Evolutionary conservation across 2,797 vertebrate species (phyloP).

Genomic region (Peromyscus attwateri): DNA sequence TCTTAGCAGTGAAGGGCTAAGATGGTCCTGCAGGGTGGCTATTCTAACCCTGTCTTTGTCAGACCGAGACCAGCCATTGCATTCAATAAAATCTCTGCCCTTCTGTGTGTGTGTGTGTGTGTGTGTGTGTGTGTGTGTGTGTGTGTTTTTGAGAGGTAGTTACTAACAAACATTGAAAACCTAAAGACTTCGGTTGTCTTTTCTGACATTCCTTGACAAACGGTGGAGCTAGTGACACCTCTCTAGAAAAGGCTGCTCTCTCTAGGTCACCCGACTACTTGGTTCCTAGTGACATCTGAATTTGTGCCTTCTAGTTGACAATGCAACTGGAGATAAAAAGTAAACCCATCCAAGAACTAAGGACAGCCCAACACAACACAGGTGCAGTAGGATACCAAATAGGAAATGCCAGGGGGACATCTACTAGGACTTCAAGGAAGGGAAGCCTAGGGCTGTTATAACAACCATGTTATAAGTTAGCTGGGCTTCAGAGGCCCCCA

Average conservation of each 20-base stretch:
- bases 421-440: constrained; percentile 1
- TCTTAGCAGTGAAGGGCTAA: neutral
- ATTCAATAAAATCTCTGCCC: neutral
- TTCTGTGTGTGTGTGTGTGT: neutral
- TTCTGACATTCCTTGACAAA: constrained; percentile 35
- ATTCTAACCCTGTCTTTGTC: neutral
- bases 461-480: neutral
- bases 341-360: neutral
- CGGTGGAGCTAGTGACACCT: neutral
- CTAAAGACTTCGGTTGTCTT: neutral
- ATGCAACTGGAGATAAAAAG: constrained; percentile 9
- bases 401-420: neutral
- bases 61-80: neutral
- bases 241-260: neutral
- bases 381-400: neutral
- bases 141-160: neutral
- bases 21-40: neutral
- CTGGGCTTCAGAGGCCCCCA: neutral
- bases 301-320: neutral
- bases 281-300: constrained; percentile 22
- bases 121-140: no score
- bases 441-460: neutral
- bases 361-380: neutral
- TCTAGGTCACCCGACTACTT: neutral
- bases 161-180: constrained; percentile 39